Evolutionary conservation across 64 coral and sea anemone genomes (phyloP), one percentile per base, ranked within the genome.

Genomic region (Trachythela sp.): DNA sequence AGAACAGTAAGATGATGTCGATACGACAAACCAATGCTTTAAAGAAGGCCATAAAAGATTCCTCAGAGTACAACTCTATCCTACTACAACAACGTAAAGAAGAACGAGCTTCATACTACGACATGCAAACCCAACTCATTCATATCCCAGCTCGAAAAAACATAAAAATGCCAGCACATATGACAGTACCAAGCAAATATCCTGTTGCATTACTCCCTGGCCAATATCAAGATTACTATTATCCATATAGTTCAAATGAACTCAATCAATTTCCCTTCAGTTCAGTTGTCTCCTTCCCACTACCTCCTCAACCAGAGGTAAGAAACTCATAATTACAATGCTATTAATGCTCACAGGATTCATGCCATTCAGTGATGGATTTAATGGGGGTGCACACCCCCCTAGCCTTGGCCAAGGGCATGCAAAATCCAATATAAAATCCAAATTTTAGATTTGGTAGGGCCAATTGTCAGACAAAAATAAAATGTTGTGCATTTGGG

Each of bases 201-300:
- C 96, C 96, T 30, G 96, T 99, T 4, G 83, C 96, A 48, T 86
- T 99, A 27, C 75, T 99, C 24, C 96, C 96, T 35, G 96, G 96
- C 54, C 96, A 99, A 43, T 99, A 92, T 59, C 96, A 99, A 86
- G 96, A 99, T 56, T 95, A 91, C 54, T 93, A 87, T 49, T 64
- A 85, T 40, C 85, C 70, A 84, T 92, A 92, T 68, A 88, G 31
- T 87, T 68, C 85, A 58, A 76, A 52, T 88, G 90, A 92, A 36
- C 50, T 92, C 1, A 92, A 92, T 50, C 90, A 88, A 36, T 75
- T 92, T 26, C 90, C 90, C 2, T 20, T 92, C 26, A 59, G 90
- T 67, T 83, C 90, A 59, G 67, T 92, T 15, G 48, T 92, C 9
- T 76, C 77, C 30, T 87, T 87, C 70, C 85, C 85, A 8, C 90